Evolutionary conservation across 2,888 invertebrate species (phyloP), one percentile per base, ranked within the genome.

Genomic region (Tetramorium bicarinatum): DNA sequence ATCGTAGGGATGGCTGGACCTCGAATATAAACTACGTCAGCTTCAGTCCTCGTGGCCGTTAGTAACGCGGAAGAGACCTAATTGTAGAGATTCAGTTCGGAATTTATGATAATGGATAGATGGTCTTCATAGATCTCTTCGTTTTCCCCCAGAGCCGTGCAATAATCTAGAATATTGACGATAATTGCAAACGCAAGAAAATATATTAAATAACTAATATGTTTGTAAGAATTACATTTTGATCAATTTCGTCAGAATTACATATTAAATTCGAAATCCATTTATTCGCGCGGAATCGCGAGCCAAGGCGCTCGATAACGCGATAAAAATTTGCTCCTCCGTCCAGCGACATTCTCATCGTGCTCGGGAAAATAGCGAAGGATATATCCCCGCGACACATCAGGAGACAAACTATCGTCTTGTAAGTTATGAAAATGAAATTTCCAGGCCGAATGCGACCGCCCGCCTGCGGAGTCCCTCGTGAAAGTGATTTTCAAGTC

Each of bases 351-450:
- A 47, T 71, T 71, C 34, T 54, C 47, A 66, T 69, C 18, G 59
- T 18, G 76, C 52, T 41, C 15, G n/a, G 25, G 54, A 61, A 54
- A 29, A 34, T 21, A 38, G 74, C 29, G 44, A 54, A 66, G 66
- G 62, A 74, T 75, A 74, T 76, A 54, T 41, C 8, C 52, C 15
- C 64, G 61, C 71, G 71, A 49, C 64, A 62, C 81, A 66, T 82
- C 54, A 47, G 49, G 41, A 72, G 81, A 87, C 85, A 83, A 81
- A 69, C 62, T 54, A 72, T 71, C 76, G 72, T 41, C 85, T 84
- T 85, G 86, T 87, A 87, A 88, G 88, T 89, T 89, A 87, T 87
- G 89, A 87, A 87, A 89, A 88, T 88, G 83, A 90, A 89, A 91
- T 91, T 91, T 88, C 82, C 89, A 83, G 38, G 11, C 72, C 47